Evolutionary conservation across 1,140 invertebrate genomes (phyloP), one percentile per base, ranked within the genome.

Genomic region (Sminthurides bifidus): DNA sequence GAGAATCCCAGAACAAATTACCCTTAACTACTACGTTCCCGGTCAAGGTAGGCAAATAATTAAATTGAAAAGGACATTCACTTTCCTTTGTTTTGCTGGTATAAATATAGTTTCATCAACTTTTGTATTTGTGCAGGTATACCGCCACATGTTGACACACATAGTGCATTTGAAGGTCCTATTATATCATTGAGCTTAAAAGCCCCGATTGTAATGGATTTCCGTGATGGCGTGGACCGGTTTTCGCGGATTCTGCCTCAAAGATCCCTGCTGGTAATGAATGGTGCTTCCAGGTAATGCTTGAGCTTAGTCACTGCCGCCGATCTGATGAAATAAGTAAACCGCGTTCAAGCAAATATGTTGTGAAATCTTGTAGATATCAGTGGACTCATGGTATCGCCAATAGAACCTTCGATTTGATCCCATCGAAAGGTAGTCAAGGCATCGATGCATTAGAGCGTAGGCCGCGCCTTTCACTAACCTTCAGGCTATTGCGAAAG

Each of bases 71-170:
- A n/a, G n/a, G n/a, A n/a, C n/a, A n/a, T n/a, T n/a, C n/a, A n/a
- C n/a, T n/a, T n/a, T n/a, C n/a, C n/a, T n/a, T n/a, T n/a, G n/a
- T 38, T 14, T 21, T 49, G 33, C 52, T 56, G 10, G 19, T 19
- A 35, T 30, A 15, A 12, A 15, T 31, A 40, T n/a, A 3, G 17
- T n/a, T 23, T 31, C 17, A 52, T 52, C 17, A 23, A 44, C 49
- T 31, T 33, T 46, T 15, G 30, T 55, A 52, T 54, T 38, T 69
- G 72, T 72, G 19, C 61, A 87, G 90, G 91, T 24, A 97, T 97
- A 66, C 92, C 92, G 50, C 77, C 84, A 1, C 93, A 98, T 74
- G 80, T 94, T n/a, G 93, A 98, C 67, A 94, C 88, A 1, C 89
- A 93, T 68, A 90, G 87, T 71, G 82, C 87, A 3, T 98, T 96